These are phyloP conservation scores for Globia sparganii DNA, from an alignment of 2,888 invertebrate species.

Conservation along the genomic window DNA sequence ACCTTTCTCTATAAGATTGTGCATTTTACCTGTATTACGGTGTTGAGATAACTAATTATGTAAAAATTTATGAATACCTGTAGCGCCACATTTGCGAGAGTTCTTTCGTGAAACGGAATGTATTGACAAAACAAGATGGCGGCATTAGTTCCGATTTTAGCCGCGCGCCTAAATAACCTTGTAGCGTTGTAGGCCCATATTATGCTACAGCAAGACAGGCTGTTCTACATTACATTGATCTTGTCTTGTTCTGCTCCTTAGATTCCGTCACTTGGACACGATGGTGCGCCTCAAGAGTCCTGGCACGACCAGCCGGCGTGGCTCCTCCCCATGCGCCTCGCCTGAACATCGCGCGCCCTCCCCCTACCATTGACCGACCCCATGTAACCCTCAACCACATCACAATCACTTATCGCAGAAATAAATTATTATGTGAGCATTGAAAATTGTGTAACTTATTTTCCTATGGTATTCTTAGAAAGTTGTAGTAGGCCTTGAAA, in stretches of 20 bases:
- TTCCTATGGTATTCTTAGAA: neutral
- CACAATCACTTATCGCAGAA: conserved; percentile 64
- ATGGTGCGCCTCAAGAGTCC: conserved; percentile 94
- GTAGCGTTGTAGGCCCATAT: neutral
- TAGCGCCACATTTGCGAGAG: neutral
- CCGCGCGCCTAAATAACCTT: too few relatives aligned
- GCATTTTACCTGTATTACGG: too few relatives aligned
- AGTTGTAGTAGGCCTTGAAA: neutral
- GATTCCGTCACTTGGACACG: conserved; percentile 96
- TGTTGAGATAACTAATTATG: too few relatives aligned
- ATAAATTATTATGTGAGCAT: conserved; percentile 77
- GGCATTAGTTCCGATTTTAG: neutral
- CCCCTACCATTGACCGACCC: conserved; percentile 76
- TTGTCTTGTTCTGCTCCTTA: conserved; percentile 73
- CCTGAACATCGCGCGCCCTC: conserved; percentile 90
- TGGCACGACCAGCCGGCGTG: conserved; percentile 91
- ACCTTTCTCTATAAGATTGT: neutral
- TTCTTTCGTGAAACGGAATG: neutral
- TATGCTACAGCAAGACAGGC: neutral
- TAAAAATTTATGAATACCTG: neutral
- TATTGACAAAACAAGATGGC: neutral
- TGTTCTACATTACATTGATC: neutral
- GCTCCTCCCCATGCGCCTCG: conserved; percentile 93
- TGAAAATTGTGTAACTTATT: conserved; percentile 50
- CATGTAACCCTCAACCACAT: conserved; percentile 46